Evolutionary conservation across 2,888 invertebrate genomes (phyloP), one percentile per base, ranked within the genome.

Genomic region (Andrena praecox): DNA sequence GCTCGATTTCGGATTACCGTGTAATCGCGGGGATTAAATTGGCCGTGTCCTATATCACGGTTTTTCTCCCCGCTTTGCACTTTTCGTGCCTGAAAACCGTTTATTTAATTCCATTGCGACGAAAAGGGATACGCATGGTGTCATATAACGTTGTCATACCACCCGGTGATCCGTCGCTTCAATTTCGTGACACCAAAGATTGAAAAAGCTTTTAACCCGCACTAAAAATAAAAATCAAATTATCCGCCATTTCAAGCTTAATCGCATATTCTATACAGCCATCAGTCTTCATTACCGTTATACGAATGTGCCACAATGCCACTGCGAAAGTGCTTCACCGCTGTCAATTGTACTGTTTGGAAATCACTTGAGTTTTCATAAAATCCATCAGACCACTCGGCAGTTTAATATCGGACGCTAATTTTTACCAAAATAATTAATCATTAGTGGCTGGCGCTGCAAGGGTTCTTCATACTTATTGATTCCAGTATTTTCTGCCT

Each of bases 21-120:
- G 59, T 48, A 74, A 74, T 56, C 48, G 59, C 20, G 42, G 24
- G 35, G 27, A 72, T 59, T 59, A 77, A 72, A 72, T 71, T 27
- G 63, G 29, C 16, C 71, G 42, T 4, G 42, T n/a, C n/a, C 56
- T 48, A 48, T 77, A 33, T 27, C 64, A 16, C 59, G 69, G 24
- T 48, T 59, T 59, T 35, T 59, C n/a, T 27, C n/a, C 10, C 20
- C 62, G 54, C 16, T 16, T 76, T 54, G 70, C 76, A 42, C 10
- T 52, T 62, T 16, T 29, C 52, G 24, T 20, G 3, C 24, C 8
- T 24, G 56, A n/a, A 42, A 42, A 20, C 42, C 12, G 35, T 73
- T 50, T 29, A 33, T 69, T 70, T n/a, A 27, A 50, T 76, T 70
- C 20, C 12, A 63, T 70, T 63, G 35, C 31, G 42, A 10, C 31